Evolutionary conservation across 2,888 invertebrate species (phyloP).

Genomic region (Ptychoptera albimana): DNA sequence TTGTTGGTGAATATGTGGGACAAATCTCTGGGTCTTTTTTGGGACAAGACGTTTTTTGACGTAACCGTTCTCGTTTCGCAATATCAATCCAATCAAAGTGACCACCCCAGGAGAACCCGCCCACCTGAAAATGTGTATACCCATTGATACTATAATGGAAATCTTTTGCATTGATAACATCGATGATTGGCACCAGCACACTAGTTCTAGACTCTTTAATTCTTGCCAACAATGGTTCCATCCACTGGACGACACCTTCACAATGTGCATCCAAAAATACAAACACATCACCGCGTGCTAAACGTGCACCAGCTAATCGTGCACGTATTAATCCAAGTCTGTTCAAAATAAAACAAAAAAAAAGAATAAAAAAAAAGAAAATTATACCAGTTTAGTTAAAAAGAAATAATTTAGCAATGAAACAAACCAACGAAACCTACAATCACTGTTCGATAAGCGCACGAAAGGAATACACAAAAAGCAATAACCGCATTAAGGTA

Average conservation of each 20-base stretch:
- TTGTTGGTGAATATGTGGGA: conserved; percentile 64
- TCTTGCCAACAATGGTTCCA: conserved; percentile 75
- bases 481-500: too few species aligned
- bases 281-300: conserved; percentile 61
- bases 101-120: conserved; percentile 58
- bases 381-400: too few species aligned
- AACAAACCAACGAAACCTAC: too few species aligned
- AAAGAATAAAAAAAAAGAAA: too few species aligned
- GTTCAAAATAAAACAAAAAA: conserved; percentile 7
- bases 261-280: conserved; percentile 88
- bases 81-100: conserved; percentile 80
- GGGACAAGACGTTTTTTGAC: conserved; percentile 21
- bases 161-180: conserved; percentile 61
- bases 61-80: conserved; percentile 24
- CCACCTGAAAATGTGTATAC: conserved; percentile 29
- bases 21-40: conserved; percentile 22
- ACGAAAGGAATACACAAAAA: too few species aligned
- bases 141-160: conserved; percentile 31
- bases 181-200: conserved; percentile 87
- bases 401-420: too few species aligned
- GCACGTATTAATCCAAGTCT: conserved; percentile 82
- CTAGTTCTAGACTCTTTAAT: conserved; percentile 65
- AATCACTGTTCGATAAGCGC: too few species aligned
- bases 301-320: conserved; percentile 71
- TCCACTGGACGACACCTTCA: conserved; percentile 66